phyloP scores from a whole-genome alignment of 2,797 vertebrate genomes.

The Australoheros facetus region DNA sequence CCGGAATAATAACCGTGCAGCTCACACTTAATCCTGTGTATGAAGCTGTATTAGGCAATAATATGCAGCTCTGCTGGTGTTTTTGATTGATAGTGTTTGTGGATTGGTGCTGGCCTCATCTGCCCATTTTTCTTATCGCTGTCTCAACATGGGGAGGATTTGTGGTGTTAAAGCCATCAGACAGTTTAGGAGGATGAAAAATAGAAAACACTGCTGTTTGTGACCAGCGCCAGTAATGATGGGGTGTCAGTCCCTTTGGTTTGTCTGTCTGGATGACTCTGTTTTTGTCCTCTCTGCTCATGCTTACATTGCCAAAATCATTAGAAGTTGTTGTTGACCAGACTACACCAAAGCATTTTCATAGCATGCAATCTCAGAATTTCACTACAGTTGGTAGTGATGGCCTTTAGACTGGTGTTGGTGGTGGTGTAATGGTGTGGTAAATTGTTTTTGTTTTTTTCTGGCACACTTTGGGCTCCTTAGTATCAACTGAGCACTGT shows the following conservation, averaged over 20 bases:
- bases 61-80: constrained; percentile 5
- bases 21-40: constrained; percentile 28
- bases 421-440: not conserved
- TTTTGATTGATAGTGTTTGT: constrained; percentile 27
- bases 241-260: constrained; percentile 4
- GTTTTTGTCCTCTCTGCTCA: constrained; percentile 5
- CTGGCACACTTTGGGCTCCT: too few species aligned
- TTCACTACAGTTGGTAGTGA: not conserved
- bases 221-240: constrained; percentile 36
- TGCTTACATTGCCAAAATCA: not conserved
- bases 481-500: too few species aligned
- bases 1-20: constrained; percentile 23
- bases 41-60: constrained; percentile 25
- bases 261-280: constrained; percentile 23
- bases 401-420: not conserved
- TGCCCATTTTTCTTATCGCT: constrained; percentile 19
- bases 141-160: constrained; percentile 31
- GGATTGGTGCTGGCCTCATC: constrained; percentile 23
- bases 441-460: too few species aligned
- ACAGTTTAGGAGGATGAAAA: constrained; percentile 5
- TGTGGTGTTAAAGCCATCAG: constrained; percentile 14
- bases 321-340: not conserved
- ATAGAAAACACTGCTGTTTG: constrained; percentile 33
- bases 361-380: not conserved
- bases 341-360: not conserved